Evolutionary conservation across 2,797 vertebrate genomes (phyloP).

Genomic region (Takifugu rubripes): DNA sequence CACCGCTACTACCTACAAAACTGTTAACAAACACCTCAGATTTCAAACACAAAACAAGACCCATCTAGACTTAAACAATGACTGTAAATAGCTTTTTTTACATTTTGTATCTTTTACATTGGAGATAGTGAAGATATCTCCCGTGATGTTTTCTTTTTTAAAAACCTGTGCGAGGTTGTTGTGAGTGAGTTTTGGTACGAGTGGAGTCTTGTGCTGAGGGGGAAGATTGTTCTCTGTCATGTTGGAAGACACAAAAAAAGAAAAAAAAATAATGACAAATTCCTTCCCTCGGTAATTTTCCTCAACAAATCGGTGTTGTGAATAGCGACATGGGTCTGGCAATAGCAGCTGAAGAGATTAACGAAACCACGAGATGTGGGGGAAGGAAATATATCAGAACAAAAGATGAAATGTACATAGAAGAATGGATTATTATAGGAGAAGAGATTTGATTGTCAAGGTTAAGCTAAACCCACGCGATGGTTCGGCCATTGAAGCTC

Average conservation of each 20-base stretch:
- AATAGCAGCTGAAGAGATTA: constrained; percentile 63
- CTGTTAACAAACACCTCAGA: constrained; percentile 46
- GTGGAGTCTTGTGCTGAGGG: constrained; percentile 50
- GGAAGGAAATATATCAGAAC: constrained; percentile 38
- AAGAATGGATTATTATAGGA: constrained; percentile 52
- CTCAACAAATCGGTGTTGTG: constrained; percentile 46
- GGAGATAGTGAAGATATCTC: constrained; percentile 89
- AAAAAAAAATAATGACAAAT: constrained; percentile 15
- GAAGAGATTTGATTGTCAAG: constrained; percentile 47
- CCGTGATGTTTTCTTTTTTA: constrained; percentile 84
- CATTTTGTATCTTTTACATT: constrained; percentile 99
- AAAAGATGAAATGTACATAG: constrained; percentile 62
- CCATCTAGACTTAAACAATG: constrained; percentile 24
- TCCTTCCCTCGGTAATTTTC: constrained; percentile 44
- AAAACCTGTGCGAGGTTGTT: constrained; percentile 58
- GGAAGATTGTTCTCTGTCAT: constrained; percentile 15
- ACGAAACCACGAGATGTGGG: constrained; percentile 32
- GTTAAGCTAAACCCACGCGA: constrained; percentile 18
- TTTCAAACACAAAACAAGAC: constrained; percentile 27
- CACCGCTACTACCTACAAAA: constrained; percentile 58
- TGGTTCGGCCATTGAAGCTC: constrained; percentile 24
- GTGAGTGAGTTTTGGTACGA: constrained; percentile 59
- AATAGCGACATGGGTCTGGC: constrained; percentile 50
- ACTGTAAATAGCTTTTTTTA: constrained; percentile 92
- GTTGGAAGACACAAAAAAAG: neutral